Conservation (phyloP, 92 coral and sea anemone species). For the Siderastrea siderea region DNA sequence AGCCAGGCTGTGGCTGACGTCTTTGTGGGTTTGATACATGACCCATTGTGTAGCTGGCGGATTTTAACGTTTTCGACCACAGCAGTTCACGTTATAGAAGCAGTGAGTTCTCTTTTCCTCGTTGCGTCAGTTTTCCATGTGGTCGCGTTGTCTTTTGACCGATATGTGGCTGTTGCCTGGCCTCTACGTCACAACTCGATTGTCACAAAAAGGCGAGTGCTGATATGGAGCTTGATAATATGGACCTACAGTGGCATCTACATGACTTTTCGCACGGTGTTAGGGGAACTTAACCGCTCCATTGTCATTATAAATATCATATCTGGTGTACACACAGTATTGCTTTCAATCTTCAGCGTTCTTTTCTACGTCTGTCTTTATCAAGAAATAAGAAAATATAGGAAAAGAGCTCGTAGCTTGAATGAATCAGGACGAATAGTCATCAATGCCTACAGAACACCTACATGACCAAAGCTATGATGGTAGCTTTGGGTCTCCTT, state of each 20-base stretch:
- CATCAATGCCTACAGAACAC: slow-evolving; percentile 72
- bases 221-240: slow-evolving; percentile 31
- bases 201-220: slow-evolving; percentile 57
- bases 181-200: slow-evolving; percentile 62
- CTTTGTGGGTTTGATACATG: slow-evolving; percentile 76
- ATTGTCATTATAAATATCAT: slow-evolving; percentile 57
- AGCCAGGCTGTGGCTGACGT: slow-evolving; percentile 87
- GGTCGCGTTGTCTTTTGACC: slow-evolving; percentile 73
- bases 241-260: slow-evolving; percentile 76
- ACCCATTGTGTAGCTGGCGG: slow-evolving; percentile 82
- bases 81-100: slow-evolving; percentile 53
- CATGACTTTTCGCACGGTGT: slow-evolving; percentile 67
- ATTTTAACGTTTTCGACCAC: slow-evolving; percentile 63
- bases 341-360: slow-evolving; percentile 72
- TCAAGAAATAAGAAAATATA: slow-evolving; percentile 48
- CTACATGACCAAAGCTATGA: slow-evolving; percentile 74
- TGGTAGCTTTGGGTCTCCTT: slow-evolving; percentile 66
- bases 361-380: slow-evolving; percentile 63
- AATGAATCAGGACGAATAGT: slow-evolving; percentile 76
- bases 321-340: slow-evolving; percentile 81
- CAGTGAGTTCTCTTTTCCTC: slow-evolving; percentile 75
- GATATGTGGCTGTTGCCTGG: slow-evolving; percentile 76
- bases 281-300: slow-evolving; percentile 38
- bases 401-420: slow-evolving; percentile 48
- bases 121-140: slow-evolving; percentile 80